These are phyloP conservation scores for Pedionomus torquatus DNA, from an alignment of 2,113 vertebrate species.

Conservation along the genomic window DNA sequence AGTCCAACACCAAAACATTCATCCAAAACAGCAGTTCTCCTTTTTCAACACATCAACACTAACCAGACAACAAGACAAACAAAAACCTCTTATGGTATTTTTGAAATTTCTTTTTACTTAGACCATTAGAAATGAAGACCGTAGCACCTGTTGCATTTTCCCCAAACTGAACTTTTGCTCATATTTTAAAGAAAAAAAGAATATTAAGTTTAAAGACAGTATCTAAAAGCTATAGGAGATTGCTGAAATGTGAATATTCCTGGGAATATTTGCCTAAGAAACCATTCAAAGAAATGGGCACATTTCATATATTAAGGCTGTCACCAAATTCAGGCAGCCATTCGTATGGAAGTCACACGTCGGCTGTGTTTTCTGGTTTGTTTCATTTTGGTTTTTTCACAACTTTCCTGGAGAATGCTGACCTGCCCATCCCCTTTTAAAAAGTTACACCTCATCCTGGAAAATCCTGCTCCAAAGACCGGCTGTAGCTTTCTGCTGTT, in stretches of 20 bases:
- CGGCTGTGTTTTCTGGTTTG: neutral
- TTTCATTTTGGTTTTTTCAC: neutral
- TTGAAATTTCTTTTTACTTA: neutral
- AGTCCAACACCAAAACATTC: neutral
- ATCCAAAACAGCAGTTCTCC: neutral
- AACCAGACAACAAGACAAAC: neutral
- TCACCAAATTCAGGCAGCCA: neutral
- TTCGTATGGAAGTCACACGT: neutral
- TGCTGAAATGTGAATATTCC: neutral
- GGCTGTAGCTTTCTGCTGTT: neutral
- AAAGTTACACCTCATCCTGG: neutral
- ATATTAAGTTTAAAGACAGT: neutral
- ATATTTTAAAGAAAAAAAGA: neutral
- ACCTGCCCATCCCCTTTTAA: neutral
- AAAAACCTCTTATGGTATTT: neutral
- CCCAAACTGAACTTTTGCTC: neutral
- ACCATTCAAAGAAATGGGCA: neutral
- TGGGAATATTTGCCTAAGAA: neutral
- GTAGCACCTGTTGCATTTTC: neutral
- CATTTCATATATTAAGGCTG: neutral
- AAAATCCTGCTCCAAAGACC: neutral
- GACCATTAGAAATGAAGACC: neutral
- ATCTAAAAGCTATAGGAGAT: neutral
- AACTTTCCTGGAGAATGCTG: neutral
- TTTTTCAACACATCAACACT: neutral